Base-by-base conservation (phyloP, 1,140 invertebrate species). In the Conus betulinus region DNA sequence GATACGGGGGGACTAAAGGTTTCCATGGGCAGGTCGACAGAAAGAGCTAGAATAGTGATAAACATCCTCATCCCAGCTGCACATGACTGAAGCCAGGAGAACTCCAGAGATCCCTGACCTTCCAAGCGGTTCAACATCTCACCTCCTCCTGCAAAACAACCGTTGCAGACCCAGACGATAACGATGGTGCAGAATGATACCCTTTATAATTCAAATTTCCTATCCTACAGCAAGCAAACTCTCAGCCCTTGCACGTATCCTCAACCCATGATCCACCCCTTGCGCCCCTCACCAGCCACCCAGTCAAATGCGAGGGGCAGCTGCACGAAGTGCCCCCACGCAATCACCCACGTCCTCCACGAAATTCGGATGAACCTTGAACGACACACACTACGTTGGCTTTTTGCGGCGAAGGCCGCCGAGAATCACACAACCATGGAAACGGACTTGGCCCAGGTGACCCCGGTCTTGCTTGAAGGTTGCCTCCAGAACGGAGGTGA, bases 321-420 rank as follows among this genome's bases (percentile, higher is more conserved):
- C 20, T 63, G 15, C 57, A 90, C 89, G 53, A 88, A 90, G 63
- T 86, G 60, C 27, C 87, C 88, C 85, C n/a, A 92, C 85, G 39
- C 84, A 71, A 90, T 88, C 10, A 92, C 84, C 11, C n/a, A 92
- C 74, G 27, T 88, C 85, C 25, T 88, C 63, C n/a, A 91, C 89
- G 82, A 89, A 91, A 15, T 91, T 88, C 2, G 89, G 60, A 55
- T 91, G 90, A 53, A n/a, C 90, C 90, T 87, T 91, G 91, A 81
- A 88, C 85, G n/a, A n/a, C 23, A 92, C 89, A 71, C 91, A 92
- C 63, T 92, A n/a, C n/a, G n/a, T n/a, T n/a, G n/a, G n/a, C 91
- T 57, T 88, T n/a, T n/a, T n/a, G n/a, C 88, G 23, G 90, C 90
- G 52, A 92, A 91, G 15, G 79, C 87, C 78, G 87, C 81, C 17